phyloP scores from a whole-genome alignment of 2,888 invertebrate genomes.

The Bedellia somnulentella region DNA sequence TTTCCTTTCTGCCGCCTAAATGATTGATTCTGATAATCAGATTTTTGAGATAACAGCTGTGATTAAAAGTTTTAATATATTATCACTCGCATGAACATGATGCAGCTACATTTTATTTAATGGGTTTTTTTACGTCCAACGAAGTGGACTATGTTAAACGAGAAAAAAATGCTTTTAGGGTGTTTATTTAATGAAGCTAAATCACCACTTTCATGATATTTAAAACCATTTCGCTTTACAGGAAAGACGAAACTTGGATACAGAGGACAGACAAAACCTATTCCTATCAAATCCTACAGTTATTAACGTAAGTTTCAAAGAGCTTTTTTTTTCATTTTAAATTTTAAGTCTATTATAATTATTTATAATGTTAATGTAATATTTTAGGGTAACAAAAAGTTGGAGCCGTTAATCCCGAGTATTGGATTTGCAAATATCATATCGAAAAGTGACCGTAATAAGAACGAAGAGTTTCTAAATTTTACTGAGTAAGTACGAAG shows the following conservation, averaged over 20 bases:
- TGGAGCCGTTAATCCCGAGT: slow-evolving; percentile 35
- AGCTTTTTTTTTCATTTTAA: neutral
- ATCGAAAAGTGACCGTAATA: slow-evolving; percentile 22
- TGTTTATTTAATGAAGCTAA: no score
- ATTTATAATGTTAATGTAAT: no score
- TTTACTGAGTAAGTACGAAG: slow-evolving; percentile 47
- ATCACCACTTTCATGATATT: neutral
- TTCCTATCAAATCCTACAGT: slow-evolving; percentile 34
- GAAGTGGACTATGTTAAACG: no score
- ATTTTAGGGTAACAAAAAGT: slow-evolving; percentile 25
- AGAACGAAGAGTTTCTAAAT: slow-evolving; percentile 33
- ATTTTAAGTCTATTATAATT: neutral
- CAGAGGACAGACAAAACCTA: slow-evolving; percentile 21
- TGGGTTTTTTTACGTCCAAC: no score
- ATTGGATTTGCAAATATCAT: slow-evolving; percentile 33
- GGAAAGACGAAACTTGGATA: slow-evolving; percentile 21
- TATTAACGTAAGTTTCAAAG: slow-evolving; percentile 7
- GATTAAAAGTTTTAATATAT: no score
- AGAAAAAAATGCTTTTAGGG: no score
- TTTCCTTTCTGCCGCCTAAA: no score
- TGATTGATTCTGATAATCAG: no score
- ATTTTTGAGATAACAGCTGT: no score
- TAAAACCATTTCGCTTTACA: slow-evolving; percentile 15
- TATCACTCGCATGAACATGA: no score
- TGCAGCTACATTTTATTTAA: no score